Conservation (phyloP, 2,888 invertebrate species). For the Xanthia icteritia region DNA sequence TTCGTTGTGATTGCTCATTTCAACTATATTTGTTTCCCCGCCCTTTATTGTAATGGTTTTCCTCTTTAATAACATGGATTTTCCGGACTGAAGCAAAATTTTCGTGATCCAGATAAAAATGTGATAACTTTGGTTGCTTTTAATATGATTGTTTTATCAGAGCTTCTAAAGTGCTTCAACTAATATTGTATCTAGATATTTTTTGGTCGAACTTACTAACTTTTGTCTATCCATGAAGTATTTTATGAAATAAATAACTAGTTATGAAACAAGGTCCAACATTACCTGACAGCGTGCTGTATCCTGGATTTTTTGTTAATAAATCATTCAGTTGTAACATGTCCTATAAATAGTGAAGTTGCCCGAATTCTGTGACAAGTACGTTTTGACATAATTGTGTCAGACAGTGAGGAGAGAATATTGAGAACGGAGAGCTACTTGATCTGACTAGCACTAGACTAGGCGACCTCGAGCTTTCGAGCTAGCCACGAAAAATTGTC, state of each 20-base stretch:
- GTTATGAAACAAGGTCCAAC: neutral
- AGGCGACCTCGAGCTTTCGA: conserved; percentile 21
- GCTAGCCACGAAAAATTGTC: neutral
- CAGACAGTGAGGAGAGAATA: conserved; percentile 38
- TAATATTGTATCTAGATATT: conserved; percentile 9
- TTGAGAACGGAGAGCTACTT: conserved; percentile 41
- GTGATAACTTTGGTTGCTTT: conserved; percentile 31
- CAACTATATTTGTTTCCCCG: conserved; percentile 49
- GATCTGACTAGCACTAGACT: conserved; percentile 43
- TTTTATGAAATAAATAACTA: neutral
- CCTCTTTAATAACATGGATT: conserved; percentile 52
- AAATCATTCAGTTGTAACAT: conserved; percentile 51
- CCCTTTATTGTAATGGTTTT: conserved; percentile 60
- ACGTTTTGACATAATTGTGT: conserved; percentile 66
- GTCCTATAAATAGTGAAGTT: conserved; percentile 58
- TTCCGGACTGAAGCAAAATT: conserved; percentile 24
- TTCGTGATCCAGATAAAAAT: conserved; percentile 41
- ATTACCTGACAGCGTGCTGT: conserved; percentile 14
- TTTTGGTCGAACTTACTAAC: conserved; percentile 19
- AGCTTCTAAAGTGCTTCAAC: conserved; percentile 28
- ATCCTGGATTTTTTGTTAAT: conserved; percentile 42
- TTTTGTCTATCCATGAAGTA: conserved; percentile 1
- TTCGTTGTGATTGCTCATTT: conserved; percentile 58
- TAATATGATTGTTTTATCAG: conserved; percentile 39
- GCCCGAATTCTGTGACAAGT: conserved; percentile 53